Evolutionary conservation across 2,113 vertebrate genomes (phyloP), one percentile per base, ranked within the genome.

Genomic region (Anas platyrhynchos): DNA sequence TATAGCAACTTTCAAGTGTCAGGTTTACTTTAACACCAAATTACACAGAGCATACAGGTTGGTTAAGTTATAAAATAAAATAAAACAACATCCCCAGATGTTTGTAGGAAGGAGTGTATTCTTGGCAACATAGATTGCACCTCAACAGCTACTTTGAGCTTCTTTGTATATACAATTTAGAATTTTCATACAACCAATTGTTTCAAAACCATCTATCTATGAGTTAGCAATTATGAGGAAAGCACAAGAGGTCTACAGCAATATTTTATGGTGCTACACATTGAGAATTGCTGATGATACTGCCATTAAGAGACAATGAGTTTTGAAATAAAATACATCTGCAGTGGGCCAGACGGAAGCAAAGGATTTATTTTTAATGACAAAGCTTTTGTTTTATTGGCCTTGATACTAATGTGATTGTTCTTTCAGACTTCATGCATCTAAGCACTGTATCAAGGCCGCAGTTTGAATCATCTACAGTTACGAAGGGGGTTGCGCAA

Each of bases 321-420:
- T 79, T 93, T 75, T 89, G 32, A 73, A 89, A 50, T 48, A 41
- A 7, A 46, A 9, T 36, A 69, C 3, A n/a, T 29, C 54, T 69
- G 11, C 22, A 54, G 13, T 66, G 17, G n/a, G 44, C 75, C 86
- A 66, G 76, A 71, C 11, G 58, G 63, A 69, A 82, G 34, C 6
- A 82, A 76, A 74, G 12, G 4, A 50, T 62, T 86, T 86, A 8
- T 75, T 87, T 88, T 82, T 50, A 46, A 82, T 50, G n/a, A n/a
- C 18, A 91, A 79, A 88, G 16, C 17, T 77, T 71, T 72, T 6
- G 31, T 90, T 96, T 93, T 92, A 36, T 76, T 94, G 16, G 43
- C 74, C 38, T 55, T 66, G 34, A 83, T 76, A 65, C 14, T 62
- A 69, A 79, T 23, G 7, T 65, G n/a, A 69, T 91, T 69, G 43